phyloP scores from a whole-genome alignment of 2,113 vertebrate genomes.

The Illadopsis cleaveri region DNA sequence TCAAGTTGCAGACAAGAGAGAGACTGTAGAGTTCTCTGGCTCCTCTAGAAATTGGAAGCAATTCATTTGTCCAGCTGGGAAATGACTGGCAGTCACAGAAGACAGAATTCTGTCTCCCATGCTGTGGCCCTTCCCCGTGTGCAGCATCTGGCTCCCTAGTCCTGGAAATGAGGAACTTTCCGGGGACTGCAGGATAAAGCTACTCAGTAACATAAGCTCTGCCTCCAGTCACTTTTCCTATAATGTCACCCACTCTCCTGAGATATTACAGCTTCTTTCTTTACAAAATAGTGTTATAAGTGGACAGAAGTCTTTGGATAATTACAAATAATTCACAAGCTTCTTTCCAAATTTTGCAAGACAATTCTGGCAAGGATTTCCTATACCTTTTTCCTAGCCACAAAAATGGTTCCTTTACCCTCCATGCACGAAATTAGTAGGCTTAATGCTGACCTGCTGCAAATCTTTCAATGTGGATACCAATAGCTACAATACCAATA shows the following conservation, averaged over 20 bases:
- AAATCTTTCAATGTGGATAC: not conserved
- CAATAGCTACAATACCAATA: not conserved
- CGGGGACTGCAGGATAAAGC: not conserved
- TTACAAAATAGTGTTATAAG: not conserved
- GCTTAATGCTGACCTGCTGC: not conserved
- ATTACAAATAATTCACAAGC: not conserved
- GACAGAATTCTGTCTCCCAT: not conserved
- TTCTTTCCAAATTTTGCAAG: not conserved
- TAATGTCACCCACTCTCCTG: not conserved
- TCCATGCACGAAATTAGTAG: not conserved
- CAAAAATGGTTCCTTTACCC: not conserved
- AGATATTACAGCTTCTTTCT: not conserved
- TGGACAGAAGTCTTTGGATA: not conserved
- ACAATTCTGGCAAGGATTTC: not conserved
- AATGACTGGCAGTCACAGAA: not conserved
- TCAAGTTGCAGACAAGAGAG: not conserved
- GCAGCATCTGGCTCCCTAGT: not conserved
- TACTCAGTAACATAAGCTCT: not conserved
- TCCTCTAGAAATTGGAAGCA: not conserved
- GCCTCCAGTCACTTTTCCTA: not conserved
- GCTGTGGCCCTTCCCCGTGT: not conserved
- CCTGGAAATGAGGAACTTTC: not conserved
- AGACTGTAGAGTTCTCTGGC: not conserved
- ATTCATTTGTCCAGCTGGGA: conserved; percentile 17
- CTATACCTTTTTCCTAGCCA: not conserved